A percentile compares a stretch with the other conserved stretches of the same genome.
Evolutionary conservation across 2,888 invertebrate genomes (phyloP).

Genomic region (Callyntrura guangdongensis): DNA sequence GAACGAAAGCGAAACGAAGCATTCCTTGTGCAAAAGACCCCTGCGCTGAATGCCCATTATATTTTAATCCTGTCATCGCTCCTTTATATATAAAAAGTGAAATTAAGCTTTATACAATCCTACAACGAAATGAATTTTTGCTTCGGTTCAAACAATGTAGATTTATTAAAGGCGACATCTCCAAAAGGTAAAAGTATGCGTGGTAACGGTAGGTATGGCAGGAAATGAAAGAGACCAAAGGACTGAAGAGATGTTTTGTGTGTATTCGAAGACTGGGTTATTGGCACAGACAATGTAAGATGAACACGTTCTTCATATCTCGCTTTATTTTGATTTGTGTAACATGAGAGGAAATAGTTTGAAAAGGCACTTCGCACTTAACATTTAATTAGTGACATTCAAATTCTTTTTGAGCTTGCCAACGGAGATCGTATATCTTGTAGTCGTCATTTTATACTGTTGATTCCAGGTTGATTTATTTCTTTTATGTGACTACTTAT

Average conservation of each 20-base stretch:
- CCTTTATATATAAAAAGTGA: constrained; percentile 34
- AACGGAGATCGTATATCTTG: no score
- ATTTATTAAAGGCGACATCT: constrained; percentile 22
- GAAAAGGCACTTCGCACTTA: neutral
- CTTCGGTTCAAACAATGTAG: neutral
- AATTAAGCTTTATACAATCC: neutral
- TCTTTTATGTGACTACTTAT: no score
- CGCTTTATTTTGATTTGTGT: neutral
- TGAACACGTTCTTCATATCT: neutral
- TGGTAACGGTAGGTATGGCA: neutral
- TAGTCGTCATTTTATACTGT: no score
- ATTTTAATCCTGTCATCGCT: constrained; percentile 33
- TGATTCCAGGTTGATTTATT: no score
- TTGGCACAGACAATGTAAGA: neutral
- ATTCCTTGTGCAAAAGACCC: constrained; percentile 10
- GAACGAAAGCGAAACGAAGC: no score
- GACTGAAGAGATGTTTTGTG: neutral
- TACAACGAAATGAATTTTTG: constrained; percentile 29
- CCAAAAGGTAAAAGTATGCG: neutral
- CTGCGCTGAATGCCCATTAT: neutral
- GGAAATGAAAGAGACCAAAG: neutral
- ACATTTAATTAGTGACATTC: constrained; percentile 42
- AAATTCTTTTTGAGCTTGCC: neutral
- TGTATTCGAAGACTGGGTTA: neutral
- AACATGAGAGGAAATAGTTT: constrained; percentile 20